These are phyloP conservation scores for Cetonia aurata DNA, from an alignment of 2,888 invertebrate genomes.

Conservation along the genomic window DNA sequence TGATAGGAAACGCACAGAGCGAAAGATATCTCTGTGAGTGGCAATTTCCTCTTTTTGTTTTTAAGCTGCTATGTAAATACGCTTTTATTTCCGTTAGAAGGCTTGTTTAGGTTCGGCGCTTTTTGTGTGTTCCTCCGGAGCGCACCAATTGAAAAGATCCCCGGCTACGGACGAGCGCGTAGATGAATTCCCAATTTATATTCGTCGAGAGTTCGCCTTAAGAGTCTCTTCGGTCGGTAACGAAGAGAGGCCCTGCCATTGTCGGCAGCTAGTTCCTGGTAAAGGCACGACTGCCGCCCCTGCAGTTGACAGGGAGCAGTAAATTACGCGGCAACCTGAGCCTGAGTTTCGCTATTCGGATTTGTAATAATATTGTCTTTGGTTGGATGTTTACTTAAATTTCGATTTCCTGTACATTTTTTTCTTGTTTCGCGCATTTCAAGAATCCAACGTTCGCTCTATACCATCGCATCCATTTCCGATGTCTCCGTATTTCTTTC, in stretches of 20 bases:
- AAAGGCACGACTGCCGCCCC: slow-evolving; percentile 40
- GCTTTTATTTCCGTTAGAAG: slow-evolving; percentile 57
- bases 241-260: slow-evolving; percentile 24
- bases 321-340: slow-evolving; percentile 59
- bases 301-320: slow-evolving; percentile 56
- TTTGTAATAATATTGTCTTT: slow-evolving; percentile 62
- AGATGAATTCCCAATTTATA: slow-evolving; percentile 64
- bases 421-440: neutral
- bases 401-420: slow-evolving; percentile 49
- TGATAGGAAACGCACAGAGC: slow-evolving; percentile 59
- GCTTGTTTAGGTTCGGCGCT: slow-evolving; percentile 60
- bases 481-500: neutral
- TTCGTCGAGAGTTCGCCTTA: slow-evolving; percentile 61
- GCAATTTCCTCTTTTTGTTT: slow-evolving; percentile 62
- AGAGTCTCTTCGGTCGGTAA: slow-evolving; percentile 51
- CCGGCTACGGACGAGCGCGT: slow-evolving; percentile 8
- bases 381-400: slow-evolving; percentile 65
- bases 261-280: slow-evolving; percentile 1
- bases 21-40: slow-evolving; percentile 58
- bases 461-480: slow-evolving; percentile 10
- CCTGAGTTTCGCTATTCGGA: slow-evolving; percentile 61
- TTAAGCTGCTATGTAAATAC: slow-evolving; percentile 62
- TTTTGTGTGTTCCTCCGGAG: slow-evolving; percentile 56
- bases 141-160: slow-evolving; percentile 57
- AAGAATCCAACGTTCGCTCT: neutral